phyloP scores from a whole-genome alignment of 2,797 vertebrate genomes.

The Menidia menidia region DNA sequence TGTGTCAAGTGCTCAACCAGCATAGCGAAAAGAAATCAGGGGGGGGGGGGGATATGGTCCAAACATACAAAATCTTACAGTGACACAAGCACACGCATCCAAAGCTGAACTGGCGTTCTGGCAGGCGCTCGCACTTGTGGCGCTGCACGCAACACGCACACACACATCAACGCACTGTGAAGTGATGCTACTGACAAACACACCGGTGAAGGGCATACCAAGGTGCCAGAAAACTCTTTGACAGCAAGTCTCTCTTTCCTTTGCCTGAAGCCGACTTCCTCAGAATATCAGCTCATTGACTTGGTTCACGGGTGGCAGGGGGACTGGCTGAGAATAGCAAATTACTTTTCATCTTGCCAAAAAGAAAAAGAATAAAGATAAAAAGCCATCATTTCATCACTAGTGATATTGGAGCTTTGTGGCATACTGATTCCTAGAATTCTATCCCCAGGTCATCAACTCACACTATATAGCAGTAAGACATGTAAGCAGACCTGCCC shows the following conservation, averaged over 20 bases:
- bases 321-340: constrained; percentile 47
- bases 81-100: constrained; percentile 47
- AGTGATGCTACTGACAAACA: constrained; percentile 51
- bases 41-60: constrained; percentile 34
- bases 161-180: constrained; percentile 17
- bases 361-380: constrained; percentile 38
- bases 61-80: constrained; percentile 39
- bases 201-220: constrained; percentile 61
- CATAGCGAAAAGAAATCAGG: constrained; percentile 39
- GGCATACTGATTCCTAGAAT: constrained; percentile 31
- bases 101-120: constrained; percentile 41
- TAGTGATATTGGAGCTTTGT: constrained; percentile 31
- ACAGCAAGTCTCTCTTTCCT: constrained; percentile 58
- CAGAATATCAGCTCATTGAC: constrained; percentile 57
- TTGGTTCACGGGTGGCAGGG: constrained; percentile 46
- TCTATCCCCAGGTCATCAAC: constrained; percentile 16
- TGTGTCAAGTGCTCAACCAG: constrained; percentile 68
- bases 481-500: constrained; percentile 29
- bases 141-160: constrained; percentile 26
- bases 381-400: constrained; percentile 44
- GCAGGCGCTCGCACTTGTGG: constrained; percentile 27
- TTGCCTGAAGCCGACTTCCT: constrained; percentile 42
- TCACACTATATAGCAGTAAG: constrained; percentile 27
- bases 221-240: constrained; percentile 65
- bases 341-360: constrained; percentile 41